phyloP scores from a whole-genome alignment of 2,888 invertebrate genomes.

The Microdon myrmicae region DNA sequence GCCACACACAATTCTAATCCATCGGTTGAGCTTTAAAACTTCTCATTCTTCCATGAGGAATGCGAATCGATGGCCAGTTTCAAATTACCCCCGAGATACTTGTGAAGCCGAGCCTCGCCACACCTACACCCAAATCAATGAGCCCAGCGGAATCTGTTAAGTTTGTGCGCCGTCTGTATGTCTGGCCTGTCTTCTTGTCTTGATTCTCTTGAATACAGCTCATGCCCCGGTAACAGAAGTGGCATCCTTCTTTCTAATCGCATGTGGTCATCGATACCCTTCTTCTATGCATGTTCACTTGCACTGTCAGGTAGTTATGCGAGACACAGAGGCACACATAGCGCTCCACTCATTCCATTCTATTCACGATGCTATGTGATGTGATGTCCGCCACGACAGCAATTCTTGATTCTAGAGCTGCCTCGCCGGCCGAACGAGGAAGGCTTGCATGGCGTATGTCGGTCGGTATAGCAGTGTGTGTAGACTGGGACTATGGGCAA shows the following conservation, averaged over 20 bases:
- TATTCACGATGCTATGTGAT: constrained; percentile 45
- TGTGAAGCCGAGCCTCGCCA: too few relatives aligned
- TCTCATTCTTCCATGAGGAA: too few relatives aligned
- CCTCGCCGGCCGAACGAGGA: constrained; percentile 4
- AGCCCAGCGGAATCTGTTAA: constrained; percentile 20
- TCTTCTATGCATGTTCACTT: constrained; percentile 49
- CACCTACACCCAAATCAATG: too few relatives aligned
- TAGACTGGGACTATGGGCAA: constrained; percentile 6
- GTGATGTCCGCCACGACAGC: constrained; percentile 40
- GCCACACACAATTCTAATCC: too few relatives aligned
- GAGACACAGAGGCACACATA: constrained; percentile 50
- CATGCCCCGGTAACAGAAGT: constrained; percentile 22
- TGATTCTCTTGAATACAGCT: constrained; percentile 18
- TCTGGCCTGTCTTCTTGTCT: constrained; percentile 34
- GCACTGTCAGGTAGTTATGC: constrained; percentile 50
- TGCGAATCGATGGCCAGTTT: too few relatives aligned
- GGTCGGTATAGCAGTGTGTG: too few relatives aligned
- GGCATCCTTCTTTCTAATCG: constrained; percentile 50
- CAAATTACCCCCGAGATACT: too few relatives aligned
- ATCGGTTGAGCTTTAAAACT: too few relatives aligned
- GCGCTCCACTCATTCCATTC: constrained; percentile 47
- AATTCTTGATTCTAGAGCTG: constrained; percentile 50
- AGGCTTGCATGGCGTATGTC: too few relatives aligned
- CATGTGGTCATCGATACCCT: constrained; percentile 52
- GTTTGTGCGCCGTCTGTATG: constrained; percentile 45